Base-by-base conservation (phyloP, 2,888 invertebrate genomes). In the Epinotia demarniana region DNA sequence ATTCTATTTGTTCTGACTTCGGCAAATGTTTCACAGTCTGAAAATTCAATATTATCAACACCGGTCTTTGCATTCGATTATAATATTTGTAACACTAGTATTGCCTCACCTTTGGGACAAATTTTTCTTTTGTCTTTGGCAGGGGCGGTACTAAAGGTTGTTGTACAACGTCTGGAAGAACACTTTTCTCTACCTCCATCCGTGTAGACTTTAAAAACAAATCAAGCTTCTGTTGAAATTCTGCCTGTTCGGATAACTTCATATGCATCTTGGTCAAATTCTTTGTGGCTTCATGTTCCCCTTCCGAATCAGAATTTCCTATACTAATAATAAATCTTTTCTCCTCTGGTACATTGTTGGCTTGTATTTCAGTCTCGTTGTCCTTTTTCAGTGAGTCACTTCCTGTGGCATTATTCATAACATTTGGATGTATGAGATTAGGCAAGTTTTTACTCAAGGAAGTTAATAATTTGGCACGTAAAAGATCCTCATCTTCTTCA, bases 401-500 rank as follows among this genome's bases (percentile, higher is more conserved):
- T 60, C 75, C 80, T 55, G 83, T 81, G 19, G 84, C 77, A 64
- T 77, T 78, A 77, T 86, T 85, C 27, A 87, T 79, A 68, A 86
- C 74, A 78, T 83, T 86, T 66, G 89, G 82, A 75, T 86, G 85
- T 57, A 90, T 85, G 60, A 92, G 82, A 79, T 91, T 90, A 68
- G 94, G 92, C 72, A 95, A 90, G 85, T 95, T 95, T 85, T 95
- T 95, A 73, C 95, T 95, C 78, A 96, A 90, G 6, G 95, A 95
- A 69, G 95, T 95, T 79, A 96, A 87, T 72, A 96, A 84, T 85
- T 95, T 93, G 49, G 95, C 95, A 78, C 96, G 87, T 77, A 96
- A 89, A 69, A 95, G 90, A 85, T 95, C 95, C 84, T 95, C 95
- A 84, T 96, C 95, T 81, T 96, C 95, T 68, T 95, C 95, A 75